Base-by-base conservation (phyloP, 2,113 vertebrate genomes). In the Gymnarchus niloticus region DNA sequence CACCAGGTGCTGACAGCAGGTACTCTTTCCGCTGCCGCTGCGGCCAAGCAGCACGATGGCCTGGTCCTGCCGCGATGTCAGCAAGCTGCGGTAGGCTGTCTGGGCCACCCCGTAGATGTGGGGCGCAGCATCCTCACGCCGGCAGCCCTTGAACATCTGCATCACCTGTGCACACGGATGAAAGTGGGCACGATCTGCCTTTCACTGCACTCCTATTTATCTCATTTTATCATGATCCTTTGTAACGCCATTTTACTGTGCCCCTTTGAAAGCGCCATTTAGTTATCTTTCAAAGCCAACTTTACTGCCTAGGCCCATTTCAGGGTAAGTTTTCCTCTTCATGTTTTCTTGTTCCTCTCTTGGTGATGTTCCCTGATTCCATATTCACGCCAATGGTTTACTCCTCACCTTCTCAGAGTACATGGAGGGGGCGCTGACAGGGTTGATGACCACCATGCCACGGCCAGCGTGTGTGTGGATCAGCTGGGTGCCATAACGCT, bases 81-180 rank as follows among this genome's bases (percentile, higher is more conserved):
- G 92, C 91, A 99, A 96, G 80, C 92, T 95, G 87, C 97, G 94
- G 87, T 99, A 99, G 0, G 98, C 98, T 0, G 95, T 91, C 92
- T 99, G 98, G 17, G 97, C 98, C 91, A 98, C 94, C 0, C 95
- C 94, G 0, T 99, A 99, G 89, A 99, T 94, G 89, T 99, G 98
- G 0, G 98, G 97, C 2, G 97, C 96, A 0, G 92, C 94, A 92
- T 99, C 97, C 87, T 99, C 97, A 77, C 95, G 93, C 59, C 95
- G 96, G 89, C 97, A 98, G 61, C 98, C 97, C 87, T 99, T 99
- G 91, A 99, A 99, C 97, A 99, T 99, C 91, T 99, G 97, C 96
- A 99, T 99, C 87, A 99, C 98, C 98, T 99, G 88, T 87, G 44
- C 14, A 52, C 3, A 83, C 28, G 86, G 49, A 83, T 4, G 77